Evolutionary conservation across 2,888 invertebrate genomes (phyloP), one percentile per base, ranked within the genome.

Genomic region (Drosophila paramelanica): DNA sequence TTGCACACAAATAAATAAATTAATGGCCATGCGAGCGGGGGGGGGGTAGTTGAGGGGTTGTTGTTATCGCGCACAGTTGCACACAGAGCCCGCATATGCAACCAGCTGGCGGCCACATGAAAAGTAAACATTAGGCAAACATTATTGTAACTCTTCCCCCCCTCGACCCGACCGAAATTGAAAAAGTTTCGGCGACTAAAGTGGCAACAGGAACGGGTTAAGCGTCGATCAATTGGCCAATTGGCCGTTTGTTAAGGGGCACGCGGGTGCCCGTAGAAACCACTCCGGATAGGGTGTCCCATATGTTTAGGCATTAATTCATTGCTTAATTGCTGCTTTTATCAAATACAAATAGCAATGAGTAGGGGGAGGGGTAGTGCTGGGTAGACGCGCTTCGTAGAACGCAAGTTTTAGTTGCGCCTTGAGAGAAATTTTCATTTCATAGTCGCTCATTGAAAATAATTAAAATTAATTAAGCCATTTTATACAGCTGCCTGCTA

Each of bases 1-100:
- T 80, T 88, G 84, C 90, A 91, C 85, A 89, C 84, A 84, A 91
- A 92, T 91, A 92, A 91, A 91, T 91, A 92, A 91, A 91, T 90
- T 89, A 91, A 90, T 87, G 85, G 72, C 53, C 68, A 56, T 66
- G 62, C 58, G 36, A 3, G 23, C n/a, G n/a, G 20, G 20, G 4
- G 11, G n/a, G 2, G 23, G 33, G 4, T 17, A 23, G 2, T 13
- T 17, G n/a, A 10, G 23, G 6, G 17, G 7, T 0, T 11, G 51
- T 50, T 51, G 39, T 31, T 39, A 20, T 17, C 33, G 33, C 1
- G 33, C 33, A 49, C 41, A 39, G 45, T 46, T 10, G 55, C 33
- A 36, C 53, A 11, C 47, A 36, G 17, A 36, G 17, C 86, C 86
- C 86, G 86, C 86, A 86, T 86, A 23, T 66, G 76, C 64, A 55